Evolutionary conservation across 1,140 invertebrate species (phyloP).

Genomic region (Drosophila saltans): DNA sequence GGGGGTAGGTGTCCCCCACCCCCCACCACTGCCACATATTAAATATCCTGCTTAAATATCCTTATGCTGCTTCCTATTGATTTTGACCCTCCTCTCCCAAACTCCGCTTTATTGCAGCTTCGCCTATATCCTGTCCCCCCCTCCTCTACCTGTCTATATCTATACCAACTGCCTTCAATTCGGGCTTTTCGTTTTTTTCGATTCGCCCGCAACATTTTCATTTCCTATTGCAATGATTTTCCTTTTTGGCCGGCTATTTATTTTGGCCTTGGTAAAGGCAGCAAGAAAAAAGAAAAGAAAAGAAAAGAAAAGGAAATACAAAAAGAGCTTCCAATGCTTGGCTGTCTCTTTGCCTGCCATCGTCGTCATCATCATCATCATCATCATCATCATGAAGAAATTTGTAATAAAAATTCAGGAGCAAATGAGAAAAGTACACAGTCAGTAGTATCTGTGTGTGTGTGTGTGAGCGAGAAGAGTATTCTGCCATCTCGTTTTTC

Average conservation of each 20-base stretch:
- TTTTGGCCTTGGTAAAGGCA: conserved; percentile 52
- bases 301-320: background rate
- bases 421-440: conserved; percentile 77
- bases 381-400: conserved; percentile 73
- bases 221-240: conserved; percentile 81
- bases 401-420: conserved; percentile 81
- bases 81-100: conserved; percentile 34
- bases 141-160: background rate
- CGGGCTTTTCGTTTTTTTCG: conserved; percentile 21
- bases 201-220: conserved; percentile 66
- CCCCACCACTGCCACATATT: conserved; percentile 46
- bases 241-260: conserved; percentile 67
- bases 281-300: conserved; percentile 28
- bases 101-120: conserved; percentile 13
- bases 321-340: conserved; percentile 42
- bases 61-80: conserved; percentile 66
- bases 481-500: conserved; percentile 25
- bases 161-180: conserved; percentile 11
- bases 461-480: background rate
- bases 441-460: conserved; percentile 15
- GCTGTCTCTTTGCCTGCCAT: conserved; percentile 24
- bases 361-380: background rate
- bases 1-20: too few species aligned
- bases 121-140: background rate
- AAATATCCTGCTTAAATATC: conserved; percentile 81